Conservation (phyloP, 2,797 vertebrate species). For the Loris lydekkerianus region DNA sequence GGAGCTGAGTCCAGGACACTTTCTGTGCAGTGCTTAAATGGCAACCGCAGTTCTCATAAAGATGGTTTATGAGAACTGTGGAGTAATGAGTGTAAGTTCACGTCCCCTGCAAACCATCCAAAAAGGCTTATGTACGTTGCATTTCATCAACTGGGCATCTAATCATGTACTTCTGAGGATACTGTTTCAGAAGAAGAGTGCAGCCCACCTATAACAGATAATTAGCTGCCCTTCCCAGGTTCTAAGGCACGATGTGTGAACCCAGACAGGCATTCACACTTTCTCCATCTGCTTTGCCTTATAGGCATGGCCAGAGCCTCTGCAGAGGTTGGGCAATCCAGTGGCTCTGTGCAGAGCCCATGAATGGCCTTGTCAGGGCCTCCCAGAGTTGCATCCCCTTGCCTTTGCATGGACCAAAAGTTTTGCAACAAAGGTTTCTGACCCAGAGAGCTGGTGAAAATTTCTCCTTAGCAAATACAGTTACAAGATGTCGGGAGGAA, state of each 20-base stretch:
- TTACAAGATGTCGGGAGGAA: background rate
- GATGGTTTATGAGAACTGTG: background rate
- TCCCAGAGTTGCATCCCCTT: constrained; percentile 49
- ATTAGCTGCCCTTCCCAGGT: background rate
- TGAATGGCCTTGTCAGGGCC: background rate
- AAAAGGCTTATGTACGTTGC: background rate
- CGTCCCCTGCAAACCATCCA: background rate
- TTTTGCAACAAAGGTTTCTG: constrained; percentile 74
- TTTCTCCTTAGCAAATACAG: constrained; percentile 38
- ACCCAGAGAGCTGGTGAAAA: constrained; percentile 61
- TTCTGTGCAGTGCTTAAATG: background rate
- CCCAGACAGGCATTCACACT: background rate
- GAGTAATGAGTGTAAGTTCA: background rate
- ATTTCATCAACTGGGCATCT: background rate
- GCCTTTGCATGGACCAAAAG: constrained; percentile 62
- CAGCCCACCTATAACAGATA: background rate
- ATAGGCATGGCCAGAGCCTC: background rate
- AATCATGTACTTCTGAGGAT: constrained; percentile 39
- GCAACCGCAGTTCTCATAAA: background rate
- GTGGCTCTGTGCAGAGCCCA: background rate
- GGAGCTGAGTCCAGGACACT: background rate
- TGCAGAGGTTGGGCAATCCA: background rate
- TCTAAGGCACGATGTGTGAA: background rate
- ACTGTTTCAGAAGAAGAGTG: constrained; percentile 17
- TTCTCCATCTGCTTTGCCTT: background rate